phyloP scores from a whole-genome alignment of 2,797 vertebrate genomes.

The Monodelphis domestica region DNA sequence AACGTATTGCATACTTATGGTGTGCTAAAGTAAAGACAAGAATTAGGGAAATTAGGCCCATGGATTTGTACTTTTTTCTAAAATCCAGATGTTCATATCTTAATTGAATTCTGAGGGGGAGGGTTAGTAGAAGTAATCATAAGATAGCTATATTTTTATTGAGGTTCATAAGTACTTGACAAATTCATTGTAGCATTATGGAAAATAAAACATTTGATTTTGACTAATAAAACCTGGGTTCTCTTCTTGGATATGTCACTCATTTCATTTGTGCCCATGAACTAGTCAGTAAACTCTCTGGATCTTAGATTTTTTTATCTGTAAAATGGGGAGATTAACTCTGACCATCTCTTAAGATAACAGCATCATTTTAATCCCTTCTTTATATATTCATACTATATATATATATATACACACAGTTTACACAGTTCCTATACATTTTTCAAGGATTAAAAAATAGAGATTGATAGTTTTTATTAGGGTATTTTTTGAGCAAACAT shows the following conservation, averaged over 20 bases:
- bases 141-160: not conserved
- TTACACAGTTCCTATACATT: too few relatives aligned
- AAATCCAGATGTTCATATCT: not conserved
- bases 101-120: not conserved
- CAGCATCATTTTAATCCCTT: not conserved
- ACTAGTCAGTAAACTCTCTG: not conserved
- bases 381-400: not conserved
- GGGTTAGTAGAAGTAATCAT: not conserved
- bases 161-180: not conserved
- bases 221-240: not conserved
- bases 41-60: not conserved
- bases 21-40: not conserved
- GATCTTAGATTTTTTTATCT: not conserved
- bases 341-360: not conserved
- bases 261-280: not conserved
- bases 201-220: not conserved
- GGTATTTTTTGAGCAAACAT: too few relatives aligned
- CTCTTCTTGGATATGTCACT: not conserved
- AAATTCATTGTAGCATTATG: not conserved
- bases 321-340: not conserved
- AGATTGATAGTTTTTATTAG: too few relatives aligned
- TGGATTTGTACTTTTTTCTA: not conserved
- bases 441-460: too few relatives aligned
- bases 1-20: not conserved
- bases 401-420: not conserved